Evolutionary conservation across 2,113 vertebrate species (phyloP).

Genomic region (Nansenia antarctica): DNA sequence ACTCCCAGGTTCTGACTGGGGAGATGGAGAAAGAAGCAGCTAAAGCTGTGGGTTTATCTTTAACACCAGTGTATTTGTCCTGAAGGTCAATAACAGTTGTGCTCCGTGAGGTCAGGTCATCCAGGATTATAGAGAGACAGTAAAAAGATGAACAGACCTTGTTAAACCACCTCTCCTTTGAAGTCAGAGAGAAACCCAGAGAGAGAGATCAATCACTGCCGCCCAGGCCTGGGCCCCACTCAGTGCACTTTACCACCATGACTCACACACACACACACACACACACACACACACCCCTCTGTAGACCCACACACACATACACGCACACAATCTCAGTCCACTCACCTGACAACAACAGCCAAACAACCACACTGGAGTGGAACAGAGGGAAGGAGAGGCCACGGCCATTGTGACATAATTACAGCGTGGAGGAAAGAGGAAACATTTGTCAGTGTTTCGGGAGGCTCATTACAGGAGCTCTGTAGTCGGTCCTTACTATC

Average conservation of each 20-base stretch:
- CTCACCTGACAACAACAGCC: background rate
- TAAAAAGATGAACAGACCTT: slow-evolving; percentile 11
- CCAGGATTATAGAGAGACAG: background rate
- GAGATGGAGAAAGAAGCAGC: background rate
- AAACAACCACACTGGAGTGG: background rate
- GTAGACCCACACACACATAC: background rate
- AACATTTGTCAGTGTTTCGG: background rate
- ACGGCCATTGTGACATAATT: background rate
- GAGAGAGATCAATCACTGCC: background rate
- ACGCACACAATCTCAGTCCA: background rate
- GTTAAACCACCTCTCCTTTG: slow-evolving; percentile 13
- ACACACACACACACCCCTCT: no score
- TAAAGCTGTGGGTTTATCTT: slow-evolving; percentile 9
- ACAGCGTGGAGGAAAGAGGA: background rate
- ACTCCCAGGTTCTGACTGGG: background rate
- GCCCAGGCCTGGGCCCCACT: no score
- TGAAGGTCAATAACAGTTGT: slow-evolving; percentile 1
- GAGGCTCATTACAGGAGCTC: slow-evolving; percentile 6
- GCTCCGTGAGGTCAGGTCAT: background rate
- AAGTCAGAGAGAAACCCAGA: background rate
- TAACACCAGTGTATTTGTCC: background rate
- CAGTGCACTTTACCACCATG: background rate
- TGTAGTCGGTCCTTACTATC: background rate
- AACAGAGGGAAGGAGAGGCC: background rate
- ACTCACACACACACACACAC: slow-evolving; percentile 6